Percentiles rank a stretch among this genome's conserved stretches.
These are phyloP conservation scores for Thymelicus acteon DNA, from an alignment of 2,888 invertebrate genomes.

Conservation along the genomic window DNA sequence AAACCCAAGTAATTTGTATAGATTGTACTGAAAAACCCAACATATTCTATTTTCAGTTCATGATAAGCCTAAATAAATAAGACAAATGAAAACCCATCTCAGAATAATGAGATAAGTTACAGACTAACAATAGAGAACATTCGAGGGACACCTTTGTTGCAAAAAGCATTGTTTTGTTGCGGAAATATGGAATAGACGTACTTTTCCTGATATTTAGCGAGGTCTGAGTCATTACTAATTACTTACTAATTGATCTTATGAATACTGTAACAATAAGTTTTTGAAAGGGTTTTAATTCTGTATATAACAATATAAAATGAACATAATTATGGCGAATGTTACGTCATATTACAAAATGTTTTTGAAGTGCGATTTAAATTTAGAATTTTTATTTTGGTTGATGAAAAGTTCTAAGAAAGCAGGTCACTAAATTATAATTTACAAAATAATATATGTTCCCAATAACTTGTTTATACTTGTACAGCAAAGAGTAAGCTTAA, in stretches of 20 bases:
- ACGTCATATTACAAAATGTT: no score
- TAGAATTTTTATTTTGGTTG: no score
- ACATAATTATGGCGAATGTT: no score
- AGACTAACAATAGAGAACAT: slow-evolving; percentile 35
- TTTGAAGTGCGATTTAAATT: no score
- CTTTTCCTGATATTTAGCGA: neutral
- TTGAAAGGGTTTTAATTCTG: no score
- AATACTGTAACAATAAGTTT: no score
- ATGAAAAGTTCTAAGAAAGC: no score
- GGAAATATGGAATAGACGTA: neutral
- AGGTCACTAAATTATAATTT: no score
- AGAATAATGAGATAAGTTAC: slow-evolving; percentile 35
- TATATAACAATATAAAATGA: no score
- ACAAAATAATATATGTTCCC: no score
- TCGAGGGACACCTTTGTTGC: neutral
- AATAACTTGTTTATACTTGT: no score
- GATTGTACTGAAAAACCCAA: slow-evolving; percentile 20
- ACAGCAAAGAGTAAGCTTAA: no score
- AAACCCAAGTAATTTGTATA: neutral
- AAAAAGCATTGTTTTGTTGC: neutral
- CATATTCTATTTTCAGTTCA: slow-evolving; percentile 46
- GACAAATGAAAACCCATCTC: slow-evolving; percentile 31
- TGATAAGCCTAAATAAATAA: slow-evolving; percentile 47
- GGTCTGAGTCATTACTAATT: neutral
- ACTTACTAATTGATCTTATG: neutral